These are phyloP conservation scores for Sturmia bella DNA, from an alignment of 2,888 invertebrate species.

Conservation along the genomic window DNA sequence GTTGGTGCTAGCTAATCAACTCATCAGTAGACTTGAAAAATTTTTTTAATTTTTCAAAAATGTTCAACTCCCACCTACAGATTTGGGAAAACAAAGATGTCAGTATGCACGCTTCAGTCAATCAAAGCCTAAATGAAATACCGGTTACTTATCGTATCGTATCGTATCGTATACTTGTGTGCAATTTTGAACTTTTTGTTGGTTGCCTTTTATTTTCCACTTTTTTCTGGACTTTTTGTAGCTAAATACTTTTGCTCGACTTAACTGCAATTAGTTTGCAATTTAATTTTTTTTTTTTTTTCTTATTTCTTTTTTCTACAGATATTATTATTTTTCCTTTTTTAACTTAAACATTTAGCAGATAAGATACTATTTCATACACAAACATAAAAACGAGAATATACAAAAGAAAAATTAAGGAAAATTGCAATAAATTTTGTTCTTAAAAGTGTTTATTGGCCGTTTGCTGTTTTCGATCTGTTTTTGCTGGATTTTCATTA, in stretches of 20 bases:
- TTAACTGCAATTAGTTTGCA: slow-evolving; percentile 81
- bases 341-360: slow-evolving; percentile 34
- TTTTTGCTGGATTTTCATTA: slow-evolving; percentile 21
- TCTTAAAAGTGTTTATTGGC: slow-evolving; percentile 60
- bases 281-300: slow-evolving; percentile 74
- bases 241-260: slow-evolving; percentile 75
- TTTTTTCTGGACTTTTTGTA: slow-evolving; percentile 45
- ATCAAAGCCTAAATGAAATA: too few relatives aligned
- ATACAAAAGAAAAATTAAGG: slow-evolving; percentile 14
- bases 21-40: too few relatives aligned
- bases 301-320: not conserved
- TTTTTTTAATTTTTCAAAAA: too few relatives aligned
- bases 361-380: not conserved
- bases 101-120: too few relatives aligned
- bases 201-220: slow-evolving; percentile 21
- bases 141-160: not conserved
- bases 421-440: slow-evolving; percentile 55
- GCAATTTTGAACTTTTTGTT: not conserved
- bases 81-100: too few relatives aligned
- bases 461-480: slow-evolving; percentile 1
- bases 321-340: not conserved
- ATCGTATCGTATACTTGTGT: not conserved
- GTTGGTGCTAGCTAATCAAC: too few relatives aligned
- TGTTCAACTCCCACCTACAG: too few relatives aligned
- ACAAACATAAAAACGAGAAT: not conserved